Percentiles rank a stretch among this genome's conserved stretches.
phyloP scores from a whole-genome alignment of 2,113 vertebrate genomes.

The Cephalopterus ornatus region DNA sequence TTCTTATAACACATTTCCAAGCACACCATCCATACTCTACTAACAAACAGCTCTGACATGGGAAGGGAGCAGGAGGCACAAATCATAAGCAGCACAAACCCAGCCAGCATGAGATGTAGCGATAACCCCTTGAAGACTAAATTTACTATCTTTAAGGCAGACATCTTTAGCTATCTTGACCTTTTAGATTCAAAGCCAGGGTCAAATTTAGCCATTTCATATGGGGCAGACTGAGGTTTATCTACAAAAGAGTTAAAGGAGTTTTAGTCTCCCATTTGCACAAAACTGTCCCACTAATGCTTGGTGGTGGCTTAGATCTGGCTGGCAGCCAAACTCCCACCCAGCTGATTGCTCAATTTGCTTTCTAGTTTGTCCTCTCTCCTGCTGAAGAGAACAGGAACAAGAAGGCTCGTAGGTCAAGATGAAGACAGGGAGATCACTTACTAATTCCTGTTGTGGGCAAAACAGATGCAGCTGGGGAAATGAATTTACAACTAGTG shows the following conservation, averaged over 20 bases:
- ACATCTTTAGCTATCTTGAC: background rate
- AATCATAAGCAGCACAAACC: background rate
- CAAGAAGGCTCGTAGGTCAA: background rate
- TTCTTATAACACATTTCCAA: background rate
- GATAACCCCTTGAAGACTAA: background rate
- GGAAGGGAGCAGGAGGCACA: background rate
- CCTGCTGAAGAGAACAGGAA: background rate
- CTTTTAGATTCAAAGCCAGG: background rate
- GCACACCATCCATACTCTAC: background rate
- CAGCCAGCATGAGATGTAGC: background rate
- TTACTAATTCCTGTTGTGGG: background rate
- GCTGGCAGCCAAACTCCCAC: background rate
- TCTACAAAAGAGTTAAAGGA: background rate
- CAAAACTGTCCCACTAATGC: background rate
- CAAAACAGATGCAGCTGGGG: background rate
- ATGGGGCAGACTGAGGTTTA: background rate
- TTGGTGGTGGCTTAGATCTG: background rate
- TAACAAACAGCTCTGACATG: background rate
- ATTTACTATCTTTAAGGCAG: background rate
- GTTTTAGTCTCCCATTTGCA: background rate
- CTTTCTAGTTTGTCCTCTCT: background rate
- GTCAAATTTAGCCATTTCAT: background rate
- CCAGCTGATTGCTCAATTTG: background rate
- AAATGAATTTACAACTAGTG: background rate
- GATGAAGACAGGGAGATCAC: background rate